Evolutionary conservation across 2,888 invertebrate species (phyloP).

Genomic region (Plagiodera versicolora): DNA sequence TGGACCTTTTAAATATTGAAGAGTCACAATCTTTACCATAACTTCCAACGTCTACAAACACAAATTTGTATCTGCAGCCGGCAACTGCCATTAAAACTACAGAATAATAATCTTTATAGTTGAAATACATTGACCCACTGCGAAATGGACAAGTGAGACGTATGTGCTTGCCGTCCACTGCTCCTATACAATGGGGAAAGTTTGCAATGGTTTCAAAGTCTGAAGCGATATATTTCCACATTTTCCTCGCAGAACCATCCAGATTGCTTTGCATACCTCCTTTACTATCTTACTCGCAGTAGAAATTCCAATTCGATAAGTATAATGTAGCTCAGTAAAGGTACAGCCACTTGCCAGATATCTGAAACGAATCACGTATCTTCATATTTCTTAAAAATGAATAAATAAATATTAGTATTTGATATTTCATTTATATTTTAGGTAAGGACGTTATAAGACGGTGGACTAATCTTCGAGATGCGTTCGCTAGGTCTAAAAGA

Average conservation of each 20-base stretch:
- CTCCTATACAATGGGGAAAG: slow-evolving; percentile 10
- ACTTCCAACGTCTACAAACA: slow-evolving; percentile 13
- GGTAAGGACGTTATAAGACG: slow-evolving; percentile 18
- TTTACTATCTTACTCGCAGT: slow-evolving; percentile 14
- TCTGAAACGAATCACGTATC: slow-evolving; percentile 15
- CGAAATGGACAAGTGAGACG: slow-evolving; percentile 5
- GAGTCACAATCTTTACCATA: slow-evolving; percentile 11
- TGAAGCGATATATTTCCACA: slow-evolving; percentile 6
- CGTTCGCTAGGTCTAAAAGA: slow-evolving; percentile 6
- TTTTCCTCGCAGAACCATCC: slow-evolving; percentile 7
- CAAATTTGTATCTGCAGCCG: slow-evolving; percentile 4
- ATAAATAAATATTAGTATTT: slow-evolving; percentile 10
- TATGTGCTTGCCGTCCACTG: slow-evolving; percentile 10
- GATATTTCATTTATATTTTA: slow-evolving; percentile 12
- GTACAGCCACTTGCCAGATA: slow-evolving; percentile 25
- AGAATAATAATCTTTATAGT: slow-evolving; percentile 10
- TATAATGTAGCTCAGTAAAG: slow-evolving; percentile 18
- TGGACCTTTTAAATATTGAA: slow-evolving; percentile 4
- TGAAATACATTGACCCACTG: slow-evolving; percentile 10
- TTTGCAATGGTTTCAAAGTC: background rate
- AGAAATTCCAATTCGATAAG: slow-evolving; percentile 18
- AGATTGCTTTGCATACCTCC: slow-evolving; percentile 12
- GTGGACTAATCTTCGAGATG: slow-evolving; percentile 19
- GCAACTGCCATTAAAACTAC: slow-evolving; percentile 8
- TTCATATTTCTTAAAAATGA: slow-evolving; percentile 10